These are phyloP conservation scores for Oncorhynchus kisutch DNA, from an alignment of 2,113 vertebrate species.

Conservation along the genomic window DNA sequence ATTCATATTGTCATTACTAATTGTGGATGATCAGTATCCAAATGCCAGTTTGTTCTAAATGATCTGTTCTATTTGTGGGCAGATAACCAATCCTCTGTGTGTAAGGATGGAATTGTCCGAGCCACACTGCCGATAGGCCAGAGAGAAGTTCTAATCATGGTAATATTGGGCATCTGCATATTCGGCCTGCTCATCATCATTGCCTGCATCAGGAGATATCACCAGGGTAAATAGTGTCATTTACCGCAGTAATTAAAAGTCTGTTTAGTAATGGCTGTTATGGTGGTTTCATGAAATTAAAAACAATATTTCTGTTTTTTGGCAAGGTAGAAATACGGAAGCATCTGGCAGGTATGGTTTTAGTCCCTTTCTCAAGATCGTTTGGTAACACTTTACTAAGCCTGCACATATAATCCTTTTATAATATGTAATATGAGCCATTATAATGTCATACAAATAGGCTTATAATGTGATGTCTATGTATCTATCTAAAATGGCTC, in stretches of 20 bases:
- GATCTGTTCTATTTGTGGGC: neutral
- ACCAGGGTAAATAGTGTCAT: neutral
- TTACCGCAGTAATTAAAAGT: neutral
- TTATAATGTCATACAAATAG: too few species aligned
- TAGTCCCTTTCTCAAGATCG: too few species aligned
- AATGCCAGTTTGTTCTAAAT: too few species aligned
- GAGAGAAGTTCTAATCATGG: neutral
- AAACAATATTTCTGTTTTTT: too few species aligned
- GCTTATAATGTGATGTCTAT: too few species aligned
- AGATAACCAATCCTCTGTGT: neutral
- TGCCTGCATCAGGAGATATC: neutral
- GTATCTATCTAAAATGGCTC: too few species aligned
- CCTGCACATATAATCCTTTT: too few species aligned
- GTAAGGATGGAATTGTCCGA: neutral
- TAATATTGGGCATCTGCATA: neutral
- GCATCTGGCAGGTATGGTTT: conserved; percentile 3
- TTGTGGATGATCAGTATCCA: too few species aligned
- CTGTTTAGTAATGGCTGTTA: neutral
- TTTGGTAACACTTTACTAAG: neutral
- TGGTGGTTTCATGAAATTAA: neutral
- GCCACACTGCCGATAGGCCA: neutral
- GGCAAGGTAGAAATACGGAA: neutral
- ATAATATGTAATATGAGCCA: too few species aligned
- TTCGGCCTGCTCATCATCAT: neutral
- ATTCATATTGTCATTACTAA: too few species aligned